Evolutionary conservation across 23 tunicate genomes (phyloP).

Genomic region (Ciona savignyi): DNA sequence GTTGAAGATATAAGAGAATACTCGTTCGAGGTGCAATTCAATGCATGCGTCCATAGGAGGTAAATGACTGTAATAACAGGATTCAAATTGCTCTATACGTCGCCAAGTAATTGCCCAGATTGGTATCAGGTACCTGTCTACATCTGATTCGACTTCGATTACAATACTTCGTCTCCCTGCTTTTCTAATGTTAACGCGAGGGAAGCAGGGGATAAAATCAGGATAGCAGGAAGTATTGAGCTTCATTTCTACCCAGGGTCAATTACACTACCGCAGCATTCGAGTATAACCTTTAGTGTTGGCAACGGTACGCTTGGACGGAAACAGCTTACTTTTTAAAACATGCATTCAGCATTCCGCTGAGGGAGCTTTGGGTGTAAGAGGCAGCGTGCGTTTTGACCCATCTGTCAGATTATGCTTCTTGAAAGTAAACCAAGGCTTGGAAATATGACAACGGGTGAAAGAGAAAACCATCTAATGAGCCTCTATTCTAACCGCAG

Average conservation of each 20-base stretch:
- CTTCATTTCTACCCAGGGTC: background rate
- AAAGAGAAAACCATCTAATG: background rate
- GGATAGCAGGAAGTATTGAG: background rate
- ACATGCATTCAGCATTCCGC: background rate
- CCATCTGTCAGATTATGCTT: background rate
- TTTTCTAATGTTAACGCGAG: background rate
- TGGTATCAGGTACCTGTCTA: slow-evolving; percentile 26
- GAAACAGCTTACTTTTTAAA: background rate
- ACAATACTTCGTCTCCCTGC: slow-evolving; percentile 8
- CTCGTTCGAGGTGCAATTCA: background rate
- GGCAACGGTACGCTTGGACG: too few species aligned
- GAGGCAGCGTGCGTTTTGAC: background rate
- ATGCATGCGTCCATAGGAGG: slow-evolving; percentile 2
- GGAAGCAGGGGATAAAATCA: background rate
- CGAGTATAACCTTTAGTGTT: background rate
- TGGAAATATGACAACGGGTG: background rate
- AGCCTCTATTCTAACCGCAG: background rate
- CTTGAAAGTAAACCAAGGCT: background rate
- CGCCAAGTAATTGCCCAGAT: slow-evolving; percentile 40
- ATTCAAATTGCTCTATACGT: slow-evolving; percentile 24
- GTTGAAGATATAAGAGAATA: background rate
- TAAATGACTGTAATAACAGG: slow-evolving; percentile 25
- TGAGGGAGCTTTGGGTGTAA: background rate
- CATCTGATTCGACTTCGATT: slow-evolving; percentile 37
- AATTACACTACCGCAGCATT: background rate